Conservation (phyloP, 35 echinoderm and acorn worm genomes). For the Anneissia japonica region DNA sequence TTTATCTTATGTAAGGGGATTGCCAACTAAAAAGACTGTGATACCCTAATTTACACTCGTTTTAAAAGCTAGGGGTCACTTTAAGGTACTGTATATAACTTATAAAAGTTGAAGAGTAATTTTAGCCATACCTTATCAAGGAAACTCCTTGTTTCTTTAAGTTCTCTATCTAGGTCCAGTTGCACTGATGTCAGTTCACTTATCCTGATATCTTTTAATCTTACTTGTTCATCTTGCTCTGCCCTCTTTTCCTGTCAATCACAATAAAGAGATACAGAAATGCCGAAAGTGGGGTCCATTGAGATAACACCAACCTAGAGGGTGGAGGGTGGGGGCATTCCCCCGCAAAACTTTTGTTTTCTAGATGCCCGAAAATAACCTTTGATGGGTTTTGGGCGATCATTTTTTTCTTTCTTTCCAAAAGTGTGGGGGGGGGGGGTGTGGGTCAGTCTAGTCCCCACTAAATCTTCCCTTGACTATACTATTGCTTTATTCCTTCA, state of each 20-base stretch:
- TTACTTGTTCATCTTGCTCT: conserved; percentile 85
- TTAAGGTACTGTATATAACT: not conserved
- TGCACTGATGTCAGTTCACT: conserved; percentile 73
- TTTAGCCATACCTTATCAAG: conserved; percentile 71
- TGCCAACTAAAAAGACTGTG: not conserved
- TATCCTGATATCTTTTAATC: conserved; percentile 71
- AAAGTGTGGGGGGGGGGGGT: too few relatives aligned
- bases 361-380: too few relatives aligned
- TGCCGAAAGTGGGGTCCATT: too few relatives aligned
- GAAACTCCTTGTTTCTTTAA: conserved; percentile 76
- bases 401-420: too few relatives aligned
- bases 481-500: too few relatives aligned
- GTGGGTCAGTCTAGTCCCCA: too few relatives aligned
- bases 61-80: not conserved
- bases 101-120: not conserved
- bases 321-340: too few relatives aligned
- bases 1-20: not conserved
- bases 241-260: conserved; percentile 68
- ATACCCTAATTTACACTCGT: too few relatives aligned
- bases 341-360: too few relatives aligned
- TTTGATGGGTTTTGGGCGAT: too few relatives aligned
- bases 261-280: conserved; percentile 10
- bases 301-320: too few relatives aligned
- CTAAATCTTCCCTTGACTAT: too few relatives aligned
- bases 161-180: conserved; percentile 73